Conservation (phyloP, 64 coral and sea anemone genomes). For the Actinia tenebrosa region DNA sequence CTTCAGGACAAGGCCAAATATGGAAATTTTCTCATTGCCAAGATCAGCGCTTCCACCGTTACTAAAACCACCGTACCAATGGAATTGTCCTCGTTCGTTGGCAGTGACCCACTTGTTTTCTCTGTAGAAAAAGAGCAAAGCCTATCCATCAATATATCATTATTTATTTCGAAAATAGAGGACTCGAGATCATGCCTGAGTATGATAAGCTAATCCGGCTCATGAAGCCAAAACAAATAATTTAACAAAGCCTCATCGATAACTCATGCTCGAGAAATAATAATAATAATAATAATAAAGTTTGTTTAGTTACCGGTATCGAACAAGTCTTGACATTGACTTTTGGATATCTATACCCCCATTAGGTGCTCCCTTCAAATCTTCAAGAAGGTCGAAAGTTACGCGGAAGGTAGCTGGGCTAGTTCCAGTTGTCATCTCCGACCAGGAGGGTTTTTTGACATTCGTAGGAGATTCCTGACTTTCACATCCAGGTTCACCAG, state of each 20-base stretch:
- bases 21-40: constrained; percentile 26
- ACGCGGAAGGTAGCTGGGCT: background rate
- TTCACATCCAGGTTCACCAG: background rate
- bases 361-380: background rate
- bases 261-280: no score
- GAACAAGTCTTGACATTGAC: background rate
- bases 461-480: background rate
- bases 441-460: background rate
- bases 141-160: no score
- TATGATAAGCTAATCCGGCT: background rate
- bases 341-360: background rate
- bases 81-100: constrained; percentile 31
- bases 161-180: no score
- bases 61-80: constrained; percentile 36
- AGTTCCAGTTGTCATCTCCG: background rate
- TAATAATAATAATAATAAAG: no score
- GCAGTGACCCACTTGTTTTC: constrained; percentile 13
- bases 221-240: background rate
- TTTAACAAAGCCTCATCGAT: background rate
- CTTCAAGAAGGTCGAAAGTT: background rate
- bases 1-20: constrained; percentile 41
- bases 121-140: background rate
- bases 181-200: no score
- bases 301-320: background rate
- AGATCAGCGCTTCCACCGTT: background rate